Conservation (phyloP, 2,888 invertebrate genomes). For the Philereme transversata region DNA sequence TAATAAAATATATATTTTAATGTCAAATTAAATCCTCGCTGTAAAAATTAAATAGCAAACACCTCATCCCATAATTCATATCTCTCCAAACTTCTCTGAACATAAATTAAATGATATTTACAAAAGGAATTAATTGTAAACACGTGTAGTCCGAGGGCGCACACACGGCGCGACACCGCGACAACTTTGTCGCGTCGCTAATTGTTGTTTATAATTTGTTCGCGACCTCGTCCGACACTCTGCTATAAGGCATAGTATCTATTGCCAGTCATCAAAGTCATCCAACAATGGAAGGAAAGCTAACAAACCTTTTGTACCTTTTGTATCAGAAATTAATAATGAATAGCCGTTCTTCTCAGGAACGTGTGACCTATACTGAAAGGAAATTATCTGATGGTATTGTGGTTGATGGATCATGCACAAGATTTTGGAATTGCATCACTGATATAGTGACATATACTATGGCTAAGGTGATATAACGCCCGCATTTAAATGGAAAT, state of each 20-base stretch:
- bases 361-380: no score
- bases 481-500: conserved; percentile 78
- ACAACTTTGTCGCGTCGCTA: conserved; percentile 58
- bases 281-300: not conserved
- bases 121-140: conserved; percentile 46
- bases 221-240: conserved; percentile 41
- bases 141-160: conserved; percentile 42
- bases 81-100: conserved; percentile 25
- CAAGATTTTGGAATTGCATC: not conserved
- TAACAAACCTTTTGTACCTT: no score
- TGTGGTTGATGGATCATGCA: not conserved
- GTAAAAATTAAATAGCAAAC: conserved; percentile 15
- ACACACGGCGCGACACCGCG: conserved; percentile 42
- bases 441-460: conserved; percentile 9
- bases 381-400: not conserved
- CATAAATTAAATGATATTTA: conserved; percentile 41
- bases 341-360: no score
- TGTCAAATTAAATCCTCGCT: not conserved
- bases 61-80: conserved; percentile 28
- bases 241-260: conserved; percentile 21
- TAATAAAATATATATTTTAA: not conserved
- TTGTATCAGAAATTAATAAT: no score
- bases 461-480: conserved; percentile 68
- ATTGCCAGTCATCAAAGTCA: conserved; percentile 5
- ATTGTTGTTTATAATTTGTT: conserved; percentile 78